Evolutionary conservation across 1,140 invertebrate genomes (phyloP), one percentile per base, ranked within the genome.

Genomic region (Patella vulgata): DNA sequence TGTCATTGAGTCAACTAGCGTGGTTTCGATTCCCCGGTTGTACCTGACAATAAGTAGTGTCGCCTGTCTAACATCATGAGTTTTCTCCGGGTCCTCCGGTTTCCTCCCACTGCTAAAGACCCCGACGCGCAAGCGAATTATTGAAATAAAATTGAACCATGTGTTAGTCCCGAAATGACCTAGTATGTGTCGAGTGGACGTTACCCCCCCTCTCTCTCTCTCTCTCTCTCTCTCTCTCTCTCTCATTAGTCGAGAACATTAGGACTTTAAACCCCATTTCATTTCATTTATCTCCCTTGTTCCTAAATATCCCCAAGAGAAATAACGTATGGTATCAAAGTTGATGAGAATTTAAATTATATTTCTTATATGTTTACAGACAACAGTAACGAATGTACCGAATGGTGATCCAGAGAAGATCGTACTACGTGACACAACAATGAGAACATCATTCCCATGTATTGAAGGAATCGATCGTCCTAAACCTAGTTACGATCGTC

Each of bases 341-440:
- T 25, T 46, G 28, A n/a, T 19, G 8, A 54, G 27, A n/a, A 28
- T 19, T 43, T 31, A 4, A 27, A 54, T 43, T 2, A 31, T 31
- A n/a, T n/a, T n/a, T n/a, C n/a, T n/a, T n/a, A n/a, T n/a, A n/a
- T n/a, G n/a, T n/a, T 33, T 54, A n/a, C 51, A 80, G 78, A 75
- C 78, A 3, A 70, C 72, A 27, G 71, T 74, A 33, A 71, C 71
- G 14, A 80, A 73, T 62, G 69, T 80, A 23, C 78, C 78, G 11
- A 50, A 53, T 12, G 78, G 78, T 21, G 78, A 80, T 43, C 68
- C 66, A 14, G 63, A 63, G 11, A 78, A 77, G 50, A 63, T 69
- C 28, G 48, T 53, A 0, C 52, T 63, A 42, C 66, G 55, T 31
- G 59, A 68, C 19, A 75, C 78, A 46, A 78, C 74, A 2, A 78